Conservation (phyloP, 2,797 vertebrate species). For the Threskiornis aethiopicus region DNA sequence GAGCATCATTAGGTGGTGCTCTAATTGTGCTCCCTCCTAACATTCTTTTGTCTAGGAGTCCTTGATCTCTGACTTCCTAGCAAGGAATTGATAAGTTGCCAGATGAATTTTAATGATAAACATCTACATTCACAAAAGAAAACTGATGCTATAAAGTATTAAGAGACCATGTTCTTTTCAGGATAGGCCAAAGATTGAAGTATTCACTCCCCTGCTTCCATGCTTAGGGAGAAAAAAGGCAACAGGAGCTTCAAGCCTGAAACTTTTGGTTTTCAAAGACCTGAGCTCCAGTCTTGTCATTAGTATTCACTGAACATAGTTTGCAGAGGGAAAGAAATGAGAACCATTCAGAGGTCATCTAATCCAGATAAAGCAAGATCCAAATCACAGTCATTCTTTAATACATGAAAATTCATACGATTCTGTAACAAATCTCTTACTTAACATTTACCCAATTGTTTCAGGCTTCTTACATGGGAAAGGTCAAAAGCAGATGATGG, state of each 20-base stretch:
- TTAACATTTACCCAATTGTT: background rate
- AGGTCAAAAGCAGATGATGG: background rate
- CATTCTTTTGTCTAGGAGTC: background rate
- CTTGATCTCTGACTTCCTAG: background rate
- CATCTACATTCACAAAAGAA: background rate
- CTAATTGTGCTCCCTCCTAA: background rate
- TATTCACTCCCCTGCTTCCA: background rate
- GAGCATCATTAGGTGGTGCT: background rate
- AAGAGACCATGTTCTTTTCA: background rate
- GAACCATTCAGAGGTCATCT: background rate
- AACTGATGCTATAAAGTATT: background rate
- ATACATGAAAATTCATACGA: background rate
- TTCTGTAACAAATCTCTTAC: background rate
- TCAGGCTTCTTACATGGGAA: background rate
- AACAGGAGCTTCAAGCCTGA: background rate
- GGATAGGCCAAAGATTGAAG: background rate
- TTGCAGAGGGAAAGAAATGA: background rate
- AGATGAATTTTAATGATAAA: background rate
- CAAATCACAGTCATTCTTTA: background rate
- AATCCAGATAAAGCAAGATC: background rate
- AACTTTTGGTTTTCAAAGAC: background rate
- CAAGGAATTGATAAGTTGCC: background rate
- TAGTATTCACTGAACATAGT: background rate
- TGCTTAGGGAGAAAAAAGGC: background rate
- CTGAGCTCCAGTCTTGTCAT: background rate